Evolutionary conservation across 2,797 vertebrate genomes (phyloP).

Genomic region (Silurus lanzhouensis): DNA sequence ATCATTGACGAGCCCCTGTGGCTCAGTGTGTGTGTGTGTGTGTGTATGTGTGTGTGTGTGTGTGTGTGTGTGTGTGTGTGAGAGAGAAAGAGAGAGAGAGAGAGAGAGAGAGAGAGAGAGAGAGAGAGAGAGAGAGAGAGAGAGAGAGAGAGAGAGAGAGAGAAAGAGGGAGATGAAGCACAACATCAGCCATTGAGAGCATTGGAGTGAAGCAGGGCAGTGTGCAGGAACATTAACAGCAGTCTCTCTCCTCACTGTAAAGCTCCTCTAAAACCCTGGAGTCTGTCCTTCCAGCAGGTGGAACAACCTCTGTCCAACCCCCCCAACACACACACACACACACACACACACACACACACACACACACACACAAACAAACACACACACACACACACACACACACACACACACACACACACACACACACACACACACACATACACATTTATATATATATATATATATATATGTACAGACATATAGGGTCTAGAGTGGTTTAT

Average conservation of each 20-base stretch:
- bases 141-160: slow-evolving; percentile 17
- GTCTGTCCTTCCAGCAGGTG: slow-evolving; percentile 50
- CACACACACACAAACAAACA: slow-evolving; percentile 15
- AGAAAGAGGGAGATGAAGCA: slow-evolving; percentile 24
- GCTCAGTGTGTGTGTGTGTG: slow-evolving; percentile 43
- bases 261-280: slow-evolving; percentile 43
- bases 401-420: slow-evolving; percentile 3
- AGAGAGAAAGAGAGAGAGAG: too few species aligned
- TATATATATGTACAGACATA: not conserved
- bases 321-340: not conserved
- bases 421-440: not conserved
- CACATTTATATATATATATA: too few species aligned
- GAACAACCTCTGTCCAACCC: slow-evolving; percentile 20
- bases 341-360: not conserved
- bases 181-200: slow-evolving; percentile 43
- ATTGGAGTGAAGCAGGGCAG: slow-evolving; percentile 37
- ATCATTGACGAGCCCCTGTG: slow-evolving; percentile 57
- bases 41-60: slow-evolving; percentile 21
- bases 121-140: slow-evolving; percentile 16
- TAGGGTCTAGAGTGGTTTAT: slow-evolving; percentile 36
- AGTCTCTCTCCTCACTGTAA: slow-evolving; percentile 34
- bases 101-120: not conserved
- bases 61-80: slow-evolving; percentile 24
- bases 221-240: slow-evolving; percentile 48
- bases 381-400: not conserved